phyloP scores from a whole-genome alignment of 64 coral and sea anemone species.

The Montipora foliosa region DNA sequence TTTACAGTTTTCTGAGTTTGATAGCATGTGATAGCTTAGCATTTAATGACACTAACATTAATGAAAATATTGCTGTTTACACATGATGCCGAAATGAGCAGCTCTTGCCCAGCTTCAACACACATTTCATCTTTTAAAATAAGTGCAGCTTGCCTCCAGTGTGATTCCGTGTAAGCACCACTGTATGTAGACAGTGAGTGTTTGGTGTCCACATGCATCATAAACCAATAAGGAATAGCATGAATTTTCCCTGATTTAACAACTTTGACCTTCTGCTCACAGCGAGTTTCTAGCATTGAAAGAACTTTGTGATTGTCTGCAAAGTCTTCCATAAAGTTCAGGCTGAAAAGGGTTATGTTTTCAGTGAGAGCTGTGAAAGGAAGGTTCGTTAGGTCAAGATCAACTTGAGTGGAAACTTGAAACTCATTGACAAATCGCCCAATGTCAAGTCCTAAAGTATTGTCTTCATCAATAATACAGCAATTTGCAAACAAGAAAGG shows the following conservation, averaged over 20 bases:
- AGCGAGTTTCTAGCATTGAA: constrained; percentile 70
- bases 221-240: constrained; percentile 93
- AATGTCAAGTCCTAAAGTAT: constrained; percentile 90
- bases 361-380: constrained; percentile 63
- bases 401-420: constrained; percentile 87
- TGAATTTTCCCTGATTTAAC: constrained; percentile 69
- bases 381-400: constrained; percentile 78
- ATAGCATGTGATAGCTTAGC: not conserved
- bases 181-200: constrained; percentile 64
- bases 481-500: constrained; percentile 55
- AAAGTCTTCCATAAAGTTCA: constrained; percentile 70
- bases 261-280: constrained; percentile 65
- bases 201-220: constrained; percentile 50
- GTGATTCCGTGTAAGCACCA: constrained; percentile 70
- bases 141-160: constrained; percentile 90
- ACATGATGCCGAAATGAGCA: constrained; percentile 68
- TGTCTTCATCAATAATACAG: constrained; percentile 44
- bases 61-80: constrained; percentile 87
- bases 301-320: constrained; percentile 66
- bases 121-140: constrained; percentile 64
- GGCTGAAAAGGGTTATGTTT: constrained; percentile 56
- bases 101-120: constrained; percentile 72
- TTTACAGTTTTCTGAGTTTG: no score
- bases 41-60: not conserved
- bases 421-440: constrained; percentile 90